Base-by-base conservation (phyloP, 2,113 vertebrate species). In the Laticauda colubrina region DNA sequence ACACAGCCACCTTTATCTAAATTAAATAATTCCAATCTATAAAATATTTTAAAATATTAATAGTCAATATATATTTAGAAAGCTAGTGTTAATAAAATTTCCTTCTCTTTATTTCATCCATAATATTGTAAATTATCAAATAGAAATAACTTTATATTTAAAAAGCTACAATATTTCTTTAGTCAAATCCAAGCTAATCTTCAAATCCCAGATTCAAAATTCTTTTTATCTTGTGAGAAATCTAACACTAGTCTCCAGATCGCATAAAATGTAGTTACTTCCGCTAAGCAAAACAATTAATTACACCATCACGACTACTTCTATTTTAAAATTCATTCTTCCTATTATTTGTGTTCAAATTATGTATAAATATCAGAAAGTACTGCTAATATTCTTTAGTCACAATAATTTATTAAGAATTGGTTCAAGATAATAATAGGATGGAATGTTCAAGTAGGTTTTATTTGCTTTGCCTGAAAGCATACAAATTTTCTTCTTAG, bases 401-500 rank as follows among this genome's bases (percentile, higher is more conserved):
- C 45, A 55, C 51, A 75, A 23, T 51, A 34, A n/a, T 69, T 34
- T 75, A 55, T 89, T 5, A 92, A 89, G 2, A 56, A 45, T 92
- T 81, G 14, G 24, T 59, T 39, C 12, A 21, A 54, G 85, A 7
- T 45, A 90, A 86, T 7, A 55, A 87, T 4, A 43, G 56, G 26
- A 14, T 20, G 12, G 15, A 14, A 6, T 6, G 39, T 34, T 89
- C 88, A n/a, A 23, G 34, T 18, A 53, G 69, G 69, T 61, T 69
- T 87, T 34, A 75, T 61, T 91, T 26, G 57, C 61, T 93, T 93
- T 51, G 23, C 26, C 87, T 89, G 87, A 56, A 91, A 14, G 9
- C 48, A 23, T 87, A 93, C 75, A 34, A 61, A 51, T 45, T 87
- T 53, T 64, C 34, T 87, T 90, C 57, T 91, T 81, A 88, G 89